phyloP scores from a whole-genome alignment of 2,797 vertebrate genomes.

The Okamejei kenojei region DNA sequence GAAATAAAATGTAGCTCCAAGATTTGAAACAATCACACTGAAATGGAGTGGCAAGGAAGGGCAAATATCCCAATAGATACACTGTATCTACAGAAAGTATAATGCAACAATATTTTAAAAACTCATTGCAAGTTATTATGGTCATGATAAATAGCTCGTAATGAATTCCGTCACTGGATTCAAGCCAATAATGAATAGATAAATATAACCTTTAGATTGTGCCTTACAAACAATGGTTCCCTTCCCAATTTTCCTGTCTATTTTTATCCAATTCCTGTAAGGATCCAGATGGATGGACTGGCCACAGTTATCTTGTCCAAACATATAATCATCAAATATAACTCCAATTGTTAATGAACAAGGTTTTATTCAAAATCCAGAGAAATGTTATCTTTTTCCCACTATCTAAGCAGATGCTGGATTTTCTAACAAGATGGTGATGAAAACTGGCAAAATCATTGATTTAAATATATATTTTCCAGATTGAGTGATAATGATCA shows the following conservation, averaged over 20 bases:
- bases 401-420: background rate
- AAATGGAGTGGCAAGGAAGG: background rate
- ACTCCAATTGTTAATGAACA: background rate
- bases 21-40: background rate
- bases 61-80: background rate
- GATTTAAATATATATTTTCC: background rate
- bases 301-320: background rate
- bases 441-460: background rate
- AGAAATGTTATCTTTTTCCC: background rate
- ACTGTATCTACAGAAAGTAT: background rate
- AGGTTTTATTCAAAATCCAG: background rate
- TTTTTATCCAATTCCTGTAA: background rate
- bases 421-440: background rate
- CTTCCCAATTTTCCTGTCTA: background rate
- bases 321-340: background rate
- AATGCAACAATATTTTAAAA: background rate
- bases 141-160: background rate
- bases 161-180: background rate
- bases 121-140: background rate
- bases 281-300: background rate
- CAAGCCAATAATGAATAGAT: background rate
- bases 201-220: background rate
- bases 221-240: background rate
- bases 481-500: background rate
- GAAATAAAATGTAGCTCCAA: background rate